Evolutionary conservation across 2,113 vertebrate species (phyloP), one percentile per base, ranked within the genome.

Genomic region (Pangasianodon gigas): DNA sequence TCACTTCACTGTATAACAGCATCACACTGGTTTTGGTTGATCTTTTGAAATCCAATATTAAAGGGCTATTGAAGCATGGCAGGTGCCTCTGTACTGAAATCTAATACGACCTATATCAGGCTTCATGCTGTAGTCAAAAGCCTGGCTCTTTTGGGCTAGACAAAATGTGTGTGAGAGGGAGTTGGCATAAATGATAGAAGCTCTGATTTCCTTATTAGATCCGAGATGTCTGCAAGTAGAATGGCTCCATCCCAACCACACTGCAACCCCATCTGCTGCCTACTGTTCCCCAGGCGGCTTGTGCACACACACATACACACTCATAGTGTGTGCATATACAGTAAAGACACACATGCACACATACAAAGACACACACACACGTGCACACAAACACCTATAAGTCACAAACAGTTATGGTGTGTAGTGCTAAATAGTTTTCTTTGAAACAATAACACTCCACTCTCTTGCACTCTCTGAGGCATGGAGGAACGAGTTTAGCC

Each of bases 171-270:
- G 75, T 82, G 46, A 71, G 46, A 71, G 65, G n/a, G 62, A 60
- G n/a, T 79, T 82, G 87, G 89, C 84, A 86, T 87, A 16, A 79
- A 86, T 87, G 65, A 58, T 56, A 89, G 62, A 51, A 83, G 85
- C 86, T 90, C 71, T 65, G 85, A 92, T 89, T 86, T 89, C 85
- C 87, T 90, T 51, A 89, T 89, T 90, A 89, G 85, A 92, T 90
- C 84, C 62, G 89, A 89, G 85, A 89, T 92, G 87, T 84, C 89
- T 92, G 89, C 71, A 80, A 90, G 91, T 65, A 86, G 60, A 89
- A 87, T 92, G 89, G 91, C 85, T 92, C 56, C 41, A 81, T 89
- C 85, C 85, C 91, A 92, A 87, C 54, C 89, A 79, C 44, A 92
- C 89, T 56, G 52, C 85, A 87, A 80, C 80, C 83, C 91, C 89